These are phyloP conservation scores for Pristiophorus japonicus DNA, from an alignment of 2,113 vertebrate genomes.

Conservation along the genomic window DNA sequence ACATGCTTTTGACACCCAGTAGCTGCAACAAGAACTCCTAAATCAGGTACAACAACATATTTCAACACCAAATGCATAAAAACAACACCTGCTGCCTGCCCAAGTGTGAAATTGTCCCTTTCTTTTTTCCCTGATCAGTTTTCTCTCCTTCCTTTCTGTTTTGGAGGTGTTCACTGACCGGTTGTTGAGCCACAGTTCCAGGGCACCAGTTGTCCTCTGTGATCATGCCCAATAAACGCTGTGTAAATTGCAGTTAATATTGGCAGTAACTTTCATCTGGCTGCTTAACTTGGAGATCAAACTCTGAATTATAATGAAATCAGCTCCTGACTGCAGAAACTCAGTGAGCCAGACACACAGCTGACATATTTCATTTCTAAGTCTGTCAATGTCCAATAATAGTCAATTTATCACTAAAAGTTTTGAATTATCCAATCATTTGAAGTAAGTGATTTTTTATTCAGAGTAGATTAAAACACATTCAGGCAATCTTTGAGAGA, in stretches of 20 bases:
- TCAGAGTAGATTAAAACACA: background rate
- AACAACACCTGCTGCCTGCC: background rate
- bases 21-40: background rate
- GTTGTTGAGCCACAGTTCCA: background rate
- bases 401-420: background rate
- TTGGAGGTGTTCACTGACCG: background rate
- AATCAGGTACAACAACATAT: background rate
- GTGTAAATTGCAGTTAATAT: background rate
- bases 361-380: background rate
- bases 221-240: background rate
- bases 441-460: background rate
- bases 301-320: background rate
- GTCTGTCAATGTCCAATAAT: background rate
- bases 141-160: background rate
- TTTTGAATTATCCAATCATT: background rate
- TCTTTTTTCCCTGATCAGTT: background rate
- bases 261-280: background rate
- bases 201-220: background rate
- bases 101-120: background rate
- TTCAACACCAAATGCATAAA: background rate
- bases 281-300: background rate
- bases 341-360: background rate
- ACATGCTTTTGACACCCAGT: background rate
- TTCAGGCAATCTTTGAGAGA: background rate
- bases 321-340: background rate